Evolutionary conservation across 2,888 invertebrate species (phyloP).

Genomic region (Oxytorus armatus): DNA sequence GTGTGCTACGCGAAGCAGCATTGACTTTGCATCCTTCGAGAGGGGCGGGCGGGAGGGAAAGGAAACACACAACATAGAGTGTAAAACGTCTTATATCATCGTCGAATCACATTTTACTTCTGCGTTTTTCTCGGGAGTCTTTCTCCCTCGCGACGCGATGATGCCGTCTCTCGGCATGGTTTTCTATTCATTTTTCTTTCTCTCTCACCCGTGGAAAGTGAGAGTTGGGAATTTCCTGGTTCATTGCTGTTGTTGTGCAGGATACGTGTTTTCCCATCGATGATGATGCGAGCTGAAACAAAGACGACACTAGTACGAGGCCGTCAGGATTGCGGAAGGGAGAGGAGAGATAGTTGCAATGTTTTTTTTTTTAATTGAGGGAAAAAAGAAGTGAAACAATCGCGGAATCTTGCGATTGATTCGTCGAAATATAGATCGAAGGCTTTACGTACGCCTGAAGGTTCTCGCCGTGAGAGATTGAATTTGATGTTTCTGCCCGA

Average conservation of each 20-base stretch:
- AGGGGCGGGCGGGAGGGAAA: conserved; percentile 62
- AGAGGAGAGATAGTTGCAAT: neutral
- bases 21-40: conserved; percentile 69
- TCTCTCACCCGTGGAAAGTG: conserved; percentile 72
- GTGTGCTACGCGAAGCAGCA: conserved; percentile 48
- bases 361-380: conserved; percentile 11
- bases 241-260: conserved; percentile 20
- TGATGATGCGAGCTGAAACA: conserved; percentile 17
- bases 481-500: too few species aligned
- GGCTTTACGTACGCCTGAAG: neutral
- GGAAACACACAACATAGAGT: conserved; percentile 26
- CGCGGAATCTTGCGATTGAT: too few species aligned
- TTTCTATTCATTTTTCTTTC: conserved; percentile 16
- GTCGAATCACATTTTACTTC: conserved; percentile 57
- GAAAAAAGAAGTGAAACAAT: neutral
- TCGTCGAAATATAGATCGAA: too few species aligned
- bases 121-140: conserved; percentile 37
- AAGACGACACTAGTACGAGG: conserved; percentile 11
- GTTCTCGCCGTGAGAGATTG: too few species aligned
- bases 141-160: conserved; percentile 41
- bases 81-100: conserved; percentile 75
- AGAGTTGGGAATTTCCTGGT: conserved; percentile 73
- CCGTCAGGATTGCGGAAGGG: neutral
- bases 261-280: conserved; percentile 44
- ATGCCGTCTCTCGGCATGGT: conserved; percentile 11